Conservation (phyloP, 2,888 invertebrate genomes). For the Coenonympha glycerion region DNA sequence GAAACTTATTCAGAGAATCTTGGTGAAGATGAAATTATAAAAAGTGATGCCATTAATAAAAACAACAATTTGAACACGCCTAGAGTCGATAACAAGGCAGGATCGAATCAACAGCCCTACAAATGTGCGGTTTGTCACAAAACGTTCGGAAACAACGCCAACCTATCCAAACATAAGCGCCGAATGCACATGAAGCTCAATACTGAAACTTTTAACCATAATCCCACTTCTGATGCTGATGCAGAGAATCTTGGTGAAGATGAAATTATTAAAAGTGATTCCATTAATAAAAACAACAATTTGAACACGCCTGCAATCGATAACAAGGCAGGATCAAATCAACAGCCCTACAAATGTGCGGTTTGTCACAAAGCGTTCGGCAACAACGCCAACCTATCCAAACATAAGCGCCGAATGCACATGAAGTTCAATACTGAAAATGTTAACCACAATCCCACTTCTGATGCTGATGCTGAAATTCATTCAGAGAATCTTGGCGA, state of each 20-base stretch:
- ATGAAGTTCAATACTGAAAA: conserved; percentile 38
- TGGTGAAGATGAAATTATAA: conserved; percentile 1
- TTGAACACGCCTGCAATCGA: no score
- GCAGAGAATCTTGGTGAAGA: no score
- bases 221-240: no score
- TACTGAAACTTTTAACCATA: no score
- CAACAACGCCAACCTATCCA: conserved; percentile 75
- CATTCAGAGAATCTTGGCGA: conserved; percentile 18
- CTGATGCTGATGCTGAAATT: conserved; percentile 33
- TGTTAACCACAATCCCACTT: conserved; percentile 19
- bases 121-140: conserved; percentile 74
- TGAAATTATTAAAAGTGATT: no score
- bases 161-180: conserved; percentile 62
- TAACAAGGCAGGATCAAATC: conserved; percentile 28
- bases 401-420: conserved; percentile 67
- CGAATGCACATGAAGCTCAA: not conserved
- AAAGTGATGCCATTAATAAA: not conserved
- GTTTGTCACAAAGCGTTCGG: conserved; percentile 74
- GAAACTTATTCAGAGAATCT: conserved; percentile 2
- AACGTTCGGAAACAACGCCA: conserved; percentile 74
- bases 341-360: conserved; percentile 72
- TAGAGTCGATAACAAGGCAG: no score
- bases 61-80: no score
- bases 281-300: no score
- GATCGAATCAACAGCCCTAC: conserved; percentile 74